A percentile compares a stretch with the other conserved stretches of the same genome.
Evolutionary conservation across 2,797 vertebrate genomes (phyloP).

Genomic region (Staurois parvus): DNA sequence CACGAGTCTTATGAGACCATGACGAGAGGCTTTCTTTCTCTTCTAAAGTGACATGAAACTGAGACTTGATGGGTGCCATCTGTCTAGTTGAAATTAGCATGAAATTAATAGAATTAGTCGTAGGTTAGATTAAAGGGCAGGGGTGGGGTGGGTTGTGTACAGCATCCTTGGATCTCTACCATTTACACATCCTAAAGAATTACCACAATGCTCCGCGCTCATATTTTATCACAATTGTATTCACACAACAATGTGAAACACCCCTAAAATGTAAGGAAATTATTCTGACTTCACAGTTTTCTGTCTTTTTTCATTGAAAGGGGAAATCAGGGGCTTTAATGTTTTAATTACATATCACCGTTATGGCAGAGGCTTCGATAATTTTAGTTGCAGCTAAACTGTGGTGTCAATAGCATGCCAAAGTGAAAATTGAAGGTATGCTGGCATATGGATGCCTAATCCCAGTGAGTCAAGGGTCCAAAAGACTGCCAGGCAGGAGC

Average conservation of each 20-base stretch:
- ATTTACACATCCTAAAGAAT: conserved; percentile 22
- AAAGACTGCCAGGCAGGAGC: conserved; percentile 18
- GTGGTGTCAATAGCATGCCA: conserved; percentile 29
- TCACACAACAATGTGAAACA: background rate
- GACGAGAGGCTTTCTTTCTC: background rate
- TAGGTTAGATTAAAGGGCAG: conserved; percentile 55
- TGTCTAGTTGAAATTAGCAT: conserved; percentile 60
- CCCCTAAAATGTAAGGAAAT: background rate
- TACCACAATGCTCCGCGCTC: background rate
- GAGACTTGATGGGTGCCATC: conserved; percentile 54
- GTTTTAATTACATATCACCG: background rate
- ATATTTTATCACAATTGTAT: background rate
- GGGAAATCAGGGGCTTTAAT: background rate
- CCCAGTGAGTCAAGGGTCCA: conserved; percentile 45
- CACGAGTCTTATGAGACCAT: background rate
- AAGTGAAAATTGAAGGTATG: conserved; percentile 58
- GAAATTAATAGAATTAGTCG: conserved; percentile 60
- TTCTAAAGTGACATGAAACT: conserved; percentile 31
- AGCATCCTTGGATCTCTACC: conserved; percentile 22
- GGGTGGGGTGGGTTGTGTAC: conserved; percentile 45
- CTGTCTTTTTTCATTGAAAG: background rate
- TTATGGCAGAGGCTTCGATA: conserved; percentile 21
- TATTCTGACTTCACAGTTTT: background rate
- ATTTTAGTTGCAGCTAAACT: conserved; percentile 39
- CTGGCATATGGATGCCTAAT: conserved; percentile 51